Evolutionary conservation across 2,113 vertebrate genomes (phyloP).

Genomic region (Proteles cristata): DNA sequence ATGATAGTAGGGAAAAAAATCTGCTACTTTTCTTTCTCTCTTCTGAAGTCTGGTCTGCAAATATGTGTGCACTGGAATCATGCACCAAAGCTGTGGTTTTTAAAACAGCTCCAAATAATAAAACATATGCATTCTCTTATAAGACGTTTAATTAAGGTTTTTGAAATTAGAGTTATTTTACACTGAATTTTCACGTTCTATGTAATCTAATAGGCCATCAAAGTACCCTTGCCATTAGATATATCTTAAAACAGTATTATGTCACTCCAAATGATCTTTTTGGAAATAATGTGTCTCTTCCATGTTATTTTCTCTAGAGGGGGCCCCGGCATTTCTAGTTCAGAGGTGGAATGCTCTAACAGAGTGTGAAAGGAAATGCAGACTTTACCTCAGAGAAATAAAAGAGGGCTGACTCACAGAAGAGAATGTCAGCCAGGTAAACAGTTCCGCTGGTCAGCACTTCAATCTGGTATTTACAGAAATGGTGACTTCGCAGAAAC

Average conservation of each 20-base stretch:
- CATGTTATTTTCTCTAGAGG: not conserved
- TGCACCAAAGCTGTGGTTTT: not conserved
- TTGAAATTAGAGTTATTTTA: constrained; percentile 51
- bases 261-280: constrained; percentile 1
- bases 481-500: constrained; percentile 98
- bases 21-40: constrained; percentile 19
- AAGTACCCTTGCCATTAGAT: not conserved
- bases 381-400: constrained; percentile 98
- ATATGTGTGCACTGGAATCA: not conserved
- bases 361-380: constrained; percentile 71
- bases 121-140: not conserved
- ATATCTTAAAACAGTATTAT: not conserved
- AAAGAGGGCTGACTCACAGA: constrained; percentile 98
- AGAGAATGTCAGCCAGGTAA: constrained; percentile 98
- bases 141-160: constrained; percentile 1
- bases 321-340: constrained; percentile 20
- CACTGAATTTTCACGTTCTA: constrained; percentile 26
- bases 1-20: not conserved
- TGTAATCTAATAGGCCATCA: not conserved
- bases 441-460: constrained; percentile 99
- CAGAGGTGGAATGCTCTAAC: constrained; percentile 46
- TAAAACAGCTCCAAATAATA: constrained; percentile 31
- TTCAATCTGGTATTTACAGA: constrained; percentile 99
- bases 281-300: not conserved
- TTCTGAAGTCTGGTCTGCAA: constrained; percentile 28